Evolutionary conservation across 2,113 vertebrate genomes (phyloP), one percentile per base, ranked within the genome.

Genomic region (Sebastes schlegelii): DNA sequence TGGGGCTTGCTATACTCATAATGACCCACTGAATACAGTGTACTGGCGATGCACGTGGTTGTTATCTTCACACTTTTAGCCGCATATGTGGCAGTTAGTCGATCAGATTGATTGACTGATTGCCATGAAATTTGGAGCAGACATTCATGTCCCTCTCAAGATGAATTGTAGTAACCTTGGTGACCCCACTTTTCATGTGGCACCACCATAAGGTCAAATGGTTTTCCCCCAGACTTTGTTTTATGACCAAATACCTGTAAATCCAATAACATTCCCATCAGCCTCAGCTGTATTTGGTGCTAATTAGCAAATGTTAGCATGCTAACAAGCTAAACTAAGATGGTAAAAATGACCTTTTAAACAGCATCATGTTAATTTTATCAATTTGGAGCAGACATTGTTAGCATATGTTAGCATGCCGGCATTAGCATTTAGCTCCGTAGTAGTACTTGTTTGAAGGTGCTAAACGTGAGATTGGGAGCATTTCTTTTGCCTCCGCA

Each of bases 1-100:
- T 43, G 34, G 75, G 67, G 54, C 69, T 26, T 58, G 43, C 48
- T 70, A 66, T 40, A 65, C 55, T 65, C 65, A 80, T n/a, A 75
- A 58, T 68, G 68, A 71, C 51, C 82, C 58, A 72, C 34, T 85
- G 63, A 48, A 68, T 66, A 48, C 17, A 72, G n/a, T 77, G 63
- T 16, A 43, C 26, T 46, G 58, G 40, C 26, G 74, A 63, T 48
- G 65, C 75, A 63, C 23, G 52, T 65, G 63, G 58, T 79, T 86
- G 40, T 65, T 62, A 87, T 70, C 19, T 16, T 68, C 52, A 77
- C 19, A 21, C 26, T 68, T 26, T 60, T 55, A 19, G 49, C 43
- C 19, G 26, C 4, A 16, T n/a, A 21, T 23, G n/a, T 16, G 43
- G 19, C 17, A 51, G 48, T 16, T 17, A 21, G 11, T 66, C 0